Percentiles rank a stretch among this genome's conserved stretches.
Conservation (phyloP, 2,797 vertebrate species). For the Pitangus sulphuratus region DNA sequence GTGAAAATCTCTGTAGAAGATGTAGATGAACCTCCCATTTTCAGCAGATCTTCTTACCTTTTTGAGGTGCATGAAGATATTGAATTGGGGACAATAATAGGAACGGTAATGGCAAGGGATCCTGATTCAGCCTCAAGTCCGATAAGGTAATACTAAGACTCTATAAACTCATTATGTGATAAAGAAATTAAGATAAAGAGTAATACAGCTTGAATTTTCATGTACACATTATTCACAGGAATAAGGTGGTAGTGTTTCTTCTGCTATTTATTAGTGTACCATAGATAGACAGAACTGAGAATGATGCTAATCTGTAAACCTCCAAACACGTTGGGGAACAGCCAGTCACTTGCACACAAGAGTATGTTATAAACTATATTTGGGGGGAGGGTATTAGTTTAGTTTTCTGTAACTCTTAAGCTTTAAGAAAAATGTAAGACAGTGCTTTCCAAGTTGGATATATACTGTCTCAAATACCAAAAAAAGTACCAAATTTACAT, state of each 20-base stretch:
- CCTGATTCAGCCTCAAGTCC: conserved; percentile 85
- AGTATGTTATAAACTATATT: not conserved
- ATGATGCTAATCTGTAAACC: not conserved
- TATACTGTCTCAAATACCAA: not conserved
- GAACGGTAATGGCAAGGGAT: conserved; percentile 89
- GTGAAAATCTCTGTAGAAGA: conserved; percentile 91
- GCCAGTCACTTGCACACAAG: too few relatives aligned
- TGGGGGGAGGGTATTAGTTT: not conserved
- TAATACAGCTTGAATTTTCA: not conserved
- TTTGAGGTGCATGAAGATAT: conserved; percentile 94
- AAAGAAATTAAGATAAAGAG: not conserved
- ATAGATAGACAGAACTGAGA: not conserved
- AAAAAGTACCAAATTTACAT: not conserved
- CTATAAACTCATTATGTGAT: not conserved
- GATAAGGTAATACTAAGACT: conserved; percentile 81
- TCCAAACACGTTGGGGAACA: not conserved
- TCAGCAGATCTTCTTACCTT: conserved; percentile 85
- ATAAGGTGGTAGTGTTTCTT: not conserved
- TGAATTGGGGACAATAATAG: conserved; percentile 82
- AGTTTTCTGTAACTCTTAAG: not conserved
- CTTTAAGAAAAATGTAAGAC: not conserved
- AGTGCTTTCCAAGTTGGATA: not conserved
- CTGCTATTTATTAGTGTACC: not conserved
- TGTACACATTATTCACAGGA: not conserved
- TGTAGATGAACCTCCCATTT: conserved; percentile 90